These are phyloP conservation scores for Alentia gelatinosa DNA, from an alignment of 2,888 invertebrate species.

Conservation along the genomic window DNA sequence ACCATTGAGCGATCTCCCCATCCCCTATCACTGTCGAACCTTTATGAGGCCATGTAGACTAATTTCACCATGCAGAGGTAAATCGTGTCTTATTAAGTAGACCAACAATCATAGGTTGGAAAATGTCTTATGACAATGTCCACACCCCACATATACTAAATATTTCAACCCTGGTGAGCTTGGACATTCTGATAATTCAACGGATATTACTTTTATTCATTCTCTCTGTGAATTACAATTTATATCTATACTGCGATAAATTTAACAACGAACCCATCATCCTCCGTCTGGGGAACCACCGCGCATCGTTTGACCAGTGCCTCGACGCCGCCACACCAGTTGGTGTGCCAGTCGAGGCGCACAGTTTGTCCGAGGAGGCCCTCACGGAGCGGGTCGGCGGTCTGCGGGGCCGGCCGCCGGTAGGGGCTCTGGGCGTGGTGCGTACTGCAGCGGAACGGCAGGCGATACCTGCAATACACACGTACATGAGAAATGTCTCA, in stretches of 20 bases:
- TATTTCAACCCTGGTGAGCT: too few species aligned
- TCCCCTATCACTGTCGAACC: too few species aligned
- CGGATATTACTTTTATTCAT: not conserved
- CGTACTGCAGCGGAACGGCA: constrained; percentile 73
- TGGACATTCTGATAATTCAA: too few species aligned
- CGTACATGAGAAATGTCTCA: not conserved
- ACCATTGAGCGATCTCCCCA: too few species aligned
- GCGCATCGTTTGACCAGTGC: constrained; percentile 67
- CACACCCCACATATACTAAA: too few species aligned
- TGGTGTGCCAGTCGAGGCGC: constrained; percentile 75
- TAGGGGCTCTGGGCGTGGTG: constrained; percentile 74
- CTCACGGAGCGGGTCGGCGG: constrained; percentile 69
- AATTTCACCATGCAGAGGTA: too few species aligned
- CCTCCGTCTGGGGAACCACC: constrained; percentile 54
- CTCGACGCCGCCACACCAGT: constrained; percentile 77
- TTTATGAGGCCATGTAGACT: too few species aligned
- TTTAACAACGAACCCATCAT: not conserved
- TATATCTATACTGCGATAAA: too few species aligned
- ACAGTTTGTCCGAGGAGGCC: constrained; percentile 73
- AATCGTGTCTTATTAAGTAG: too few species aligned
- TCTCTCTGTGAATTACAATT: too few species aligned
- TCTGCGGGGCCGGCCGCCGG: constrained; percentile 63
- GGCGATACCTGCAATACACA: constrained; percentile 71
- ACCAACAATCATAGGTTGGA: too few species aligned
- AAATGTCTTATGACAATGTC: too few species aligned